Evolutionary conservation across 2,888 invertebrate genomes (phyloP), one percentile per base, ranked within the genome.

Genomic region (Spodoptera littoralis): DNA sequence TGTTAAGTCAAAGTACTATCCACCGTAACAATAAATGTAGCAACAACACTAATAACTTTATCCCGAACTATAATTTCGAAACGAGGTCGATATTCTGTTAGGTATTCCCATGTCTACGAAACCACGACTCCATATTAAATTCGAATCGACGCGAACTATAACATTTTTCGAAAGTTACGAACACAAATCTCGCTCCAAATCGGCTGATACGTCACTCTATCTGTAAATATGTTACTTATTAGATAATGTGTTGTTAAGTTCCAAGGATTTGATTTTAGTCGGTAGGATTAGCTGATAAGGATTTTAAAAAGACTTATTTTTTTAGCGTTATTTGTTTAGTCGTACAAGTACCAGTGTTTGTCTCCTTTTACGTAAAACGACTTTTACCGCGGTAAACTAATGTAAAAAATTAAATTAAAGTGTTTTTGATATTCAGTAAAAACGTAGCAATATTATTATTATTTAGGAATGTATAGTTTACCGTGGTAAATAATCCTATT

Each of bases 261-360:
- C 87, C 89, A 87, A 84, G 89, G 92, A 92, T 89, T 92, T 90
- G 88, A 89, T 84, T 84, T 66, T 89, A 86, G 80, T 72, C 65
- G 13, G 47, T 81, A 88, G 87, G 77, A 70, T 80, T 88, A 86
- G 84, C 67, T 70, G 77, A 43, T 88, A 89, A 88, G 83, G 76
- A 86, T 83, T 81, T 85, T 85, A 88, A 91, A 91, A 94, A 93
- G 93, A 93, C 93, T 93, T 92, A 91, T 91, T 90, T 84, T 84
- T 84, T 81, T 84, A 84, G 83, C 74, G 79, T 71, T 47, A 78
- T 79, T 77, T 73, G 63, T 77, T 79, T 80, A 81, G 79, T 64
- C 77, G 82, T 84, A 85, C 83, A 64, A 78, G 80, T 73, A 81
- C 80, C 82, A 84, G 82, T 85, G 81, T 77, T 65, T 69, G 60